These are phyloP conservation scores for Watsonalla cultraria DNA, from an alignment of 2,888 invertebrate species.

Conservation along the genomic window DNA sequence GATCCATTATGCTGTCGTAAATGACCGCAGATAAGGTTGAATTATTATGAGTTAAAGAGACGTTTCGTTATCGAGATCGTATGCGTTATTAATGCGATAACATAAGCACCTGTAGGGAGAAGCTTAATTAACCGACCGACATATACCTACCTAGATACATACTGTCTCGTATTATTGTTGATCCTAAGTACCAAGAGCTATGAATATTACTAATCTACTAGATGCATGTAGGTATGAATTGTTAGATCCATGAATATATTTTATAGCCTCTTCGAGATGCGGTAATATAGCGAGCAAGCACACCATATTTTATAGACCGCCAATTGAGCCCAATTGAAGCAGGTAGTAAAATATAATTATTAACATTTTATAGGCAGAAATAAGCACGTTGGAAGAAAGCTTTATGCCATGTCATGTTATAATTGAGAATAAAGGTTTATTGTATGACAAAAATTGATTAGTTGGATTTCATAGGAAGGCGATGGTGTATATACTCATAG, in stretches of 20 bases:
- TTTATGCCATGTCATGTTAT: too few relatives aligned
- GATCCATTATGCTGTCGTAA: slow-evolving; percentile 4
- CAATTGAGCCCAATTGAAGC: slow-evolving; percentile 25
- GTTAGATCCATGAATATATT: background rate
- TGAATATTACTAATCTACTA: background rate
- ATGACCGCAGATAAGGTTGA: slow-evolving; percentile 12
- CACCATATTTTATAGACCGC: background rate
- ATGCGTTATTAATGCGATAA: slow-evolving; percentile 24
- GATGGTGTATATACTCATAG: too few relatives aligned
- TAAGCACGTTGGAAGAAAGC: background rate
- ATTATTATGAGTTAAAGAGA: slow-evolving; percentile 17
- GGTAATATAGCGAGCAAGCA: background rate
- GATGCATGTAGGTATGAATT: background rate
- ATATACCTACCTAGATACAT: background rate
- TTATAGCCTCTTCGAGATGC: background rate
- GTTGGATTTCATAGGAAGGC: slow-evolving; percentile 2
- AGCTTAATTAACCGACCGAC: background rate
- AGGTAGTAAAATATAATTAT: slow-evolving; percentile 15
- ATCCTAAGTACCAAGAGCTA: background rate
- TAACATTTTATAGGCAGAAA: slow-evolving; percentile 9
- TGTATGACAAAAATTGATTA: slow-evolving; percentile 4
- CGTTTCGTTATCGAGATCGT: slow-evolving; percentile 27
- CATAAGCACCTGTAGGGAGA: background rate
- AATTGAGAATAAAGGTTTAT: too few relatives aligned
- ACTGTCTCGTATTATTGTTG: too few relatives aligned